phyloP scores from a whole-genome alignment of 2,113 vertebrate species.

The Artemisiospiza belli region DNA sequence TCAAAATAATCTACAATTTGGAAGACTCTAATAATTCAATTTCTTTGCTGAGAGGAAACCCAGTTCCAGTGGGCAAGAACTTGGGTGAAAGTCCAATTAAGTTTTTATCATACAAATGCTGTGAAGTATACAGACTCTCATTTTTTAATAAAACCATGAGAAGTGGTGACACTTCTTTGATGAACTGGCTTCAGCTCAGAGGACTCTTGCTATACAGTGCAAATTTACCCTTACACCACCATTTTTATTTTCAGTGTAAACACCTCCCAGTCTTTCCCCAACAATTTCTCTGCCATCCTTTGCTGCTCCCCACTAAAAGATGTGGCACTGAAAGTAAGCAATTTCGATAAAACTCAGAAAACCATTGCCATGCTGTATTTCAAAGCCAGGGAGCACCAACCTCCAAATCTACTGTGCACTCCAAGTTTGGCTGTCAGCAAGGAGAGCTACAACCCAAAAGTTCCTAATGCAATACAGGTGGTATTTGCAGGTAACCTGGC shows the following conservation, averaged over 20 bases:
- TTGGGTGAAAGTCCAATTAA: background rate
- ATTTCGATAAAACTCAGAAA: background rate
- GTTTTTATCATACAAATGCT: background rate
- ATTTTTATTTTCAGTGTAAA: background rate
- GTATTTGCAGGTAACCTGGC: background rate
- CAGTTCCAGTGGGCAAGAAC: background rate
- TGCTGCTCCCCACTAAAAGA: background rate
- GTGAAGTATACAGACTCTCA: background rate
- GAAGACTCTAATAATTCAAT: background rate
- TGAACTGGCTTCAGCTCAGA: background rate
- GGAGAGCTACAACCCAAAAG: background rate
- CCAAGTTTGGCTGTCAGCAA: background rate
- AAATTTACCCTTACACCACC: background rate
- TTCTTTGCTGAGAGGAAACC: background rate
- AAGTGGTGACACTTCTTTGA: background rate
- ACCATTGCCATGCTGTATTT: background rate
- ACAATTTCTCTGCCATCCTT: background rate
- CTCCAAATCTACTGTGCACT: background rate
- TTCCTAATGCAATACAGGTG: accelerated
- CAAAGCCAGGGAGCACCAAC: background rate
- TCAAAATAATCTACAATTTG: background rate
- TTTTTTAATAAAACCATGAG: background rate
- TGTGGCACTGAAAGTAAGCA: background rate
- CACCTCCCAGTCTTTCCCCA: background rate
- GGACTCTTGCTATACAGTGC: accelerated